These are phyloP conservation scores for Galemys pyrenaicus DNA, from an alignment of 2,113 vertebrate genomes.

Conservation along the genomic window DNA sequence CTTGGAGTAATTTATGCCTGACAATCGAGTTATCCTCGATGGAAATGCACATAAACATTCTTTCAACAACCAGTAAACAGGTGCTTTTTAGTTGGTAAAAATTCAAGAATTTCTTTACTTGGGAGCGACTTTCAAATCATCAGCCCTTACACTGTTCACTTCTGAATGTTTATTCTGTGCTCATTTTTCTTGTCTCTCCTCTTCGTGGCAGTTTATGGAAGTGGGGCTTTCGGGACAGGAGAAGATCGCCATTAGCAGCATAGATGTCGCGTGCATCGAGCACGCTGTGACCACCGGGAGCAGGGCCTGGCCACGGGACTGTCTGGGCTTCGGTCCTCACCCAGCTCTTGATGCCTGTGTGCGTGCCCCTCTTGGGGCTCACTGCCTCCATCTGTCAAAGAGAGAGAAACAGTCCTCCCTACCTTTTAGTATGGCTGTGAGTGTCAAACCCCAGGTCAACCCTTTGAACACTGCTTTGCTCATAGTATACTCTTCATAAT, in stretches of 20 bases:
- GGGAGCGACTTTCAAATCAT: background rate
- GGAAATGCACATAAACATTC: conserved; percentile 64
- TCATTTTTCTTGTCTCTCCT: conserved; percentile 15
- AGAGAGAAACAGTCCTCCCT: background rate
- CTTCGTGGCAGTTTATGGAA: background rate
- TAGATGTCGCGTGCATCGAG: background rate
- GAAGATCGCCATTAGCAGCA: background rate
- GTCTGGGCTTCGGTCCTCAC: background rate
- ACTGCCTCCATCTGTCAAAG: conserved; percentile 13
- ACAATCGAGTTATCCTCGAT: conserved; percentile 64
- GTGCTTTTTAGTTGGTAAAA: conserved; percentile 64
- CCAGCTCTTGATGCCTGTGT: background rate
- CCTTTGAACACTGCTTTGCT: background rate
- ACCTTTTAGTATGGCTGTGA: background rate
- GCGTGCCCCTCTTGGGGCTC: background rate
- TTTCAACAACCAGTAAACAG: conserved; percentile 63
- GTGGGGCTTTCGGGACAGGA: background rate
- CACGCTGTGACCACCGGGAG: background rate
- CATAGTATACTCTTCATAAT: background rate
- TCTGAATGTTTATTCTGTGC: background rate
- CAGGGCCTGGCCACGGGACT: background rate
- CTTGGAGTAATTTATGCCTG: conserved; percentile 79
- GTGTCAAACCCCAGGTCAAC: background rate
- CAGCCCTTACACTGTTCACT: background rate
- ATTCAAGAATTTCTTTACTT: conserved; percentile 45